A percentile compares a stretch with the other conserved stretches of the same genome.
These are phyloP conservation scores for Hydropsyche tenuis DNA, from an alignment of 1,140 invertebrate genomes.

Conservation along the genomic window DNA sequence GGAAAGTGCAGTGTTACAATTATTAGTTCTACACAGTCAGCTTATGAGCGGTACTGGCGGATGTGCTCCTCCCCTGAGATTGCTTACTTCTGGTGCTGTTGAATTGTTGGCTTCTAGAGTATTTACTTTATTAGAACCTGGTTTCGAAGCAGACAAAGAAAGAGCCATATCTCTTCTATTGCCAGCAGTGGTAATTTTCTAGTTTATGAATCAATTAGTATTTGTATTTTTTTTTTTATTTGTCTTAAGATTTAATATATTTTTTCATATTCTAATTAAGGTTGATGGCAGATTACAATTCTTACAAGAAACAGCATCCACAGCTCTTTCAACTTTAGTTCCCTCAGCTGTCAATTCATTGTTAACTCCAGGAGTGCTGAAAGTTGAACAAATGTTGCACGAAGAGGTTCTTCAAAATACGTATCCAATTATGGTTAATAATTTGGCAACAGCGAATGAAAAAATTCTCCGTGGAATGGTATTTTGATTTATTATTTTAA, in stretches of 20 bases:
- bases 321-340: constrained; percentile 65
- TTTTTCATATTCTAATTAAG: constrained; percentile 48
- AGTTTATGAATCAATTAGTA: background rate
- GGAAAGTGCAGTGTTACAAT: constrained; percentile 77
- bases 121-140: constrained; percentile 32
- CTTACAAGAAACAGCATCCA: constrained; percentile 66
- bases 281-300: constrained; percentile 66
- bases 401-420: constrained; percentile 60
- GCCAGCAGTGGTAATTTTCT: constrained; percentile 55
- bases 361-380: constrained; percentile 46
- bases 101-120: constrained; percentile 53
- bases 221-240: background rate
- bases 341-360: constrained; percentile 33
- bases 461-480: constrained; percentile 59
- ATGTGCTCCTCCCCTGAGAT: constrained; percentile 56
- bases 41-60: constrained; percentile 56
- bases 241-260: background rate
- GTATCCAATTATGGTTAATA: constrained; percentile 58
- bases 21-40: constrained; percentile 61
- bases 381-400: constrained; percentile 57
- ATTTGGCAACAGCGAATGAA: constrained; percentile 57
- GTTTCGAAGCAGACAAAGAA: constrained; percentile 51
- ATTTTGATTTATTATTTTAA: constrained; percentile 36
- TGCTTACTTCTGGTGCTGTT: constrained; percentile 57
- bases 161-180: constrained; percentile 57